Base-by-base conservation (phyloP, 1,140 invertebrate species). In the Dermatophagoides farinae region DNA sequence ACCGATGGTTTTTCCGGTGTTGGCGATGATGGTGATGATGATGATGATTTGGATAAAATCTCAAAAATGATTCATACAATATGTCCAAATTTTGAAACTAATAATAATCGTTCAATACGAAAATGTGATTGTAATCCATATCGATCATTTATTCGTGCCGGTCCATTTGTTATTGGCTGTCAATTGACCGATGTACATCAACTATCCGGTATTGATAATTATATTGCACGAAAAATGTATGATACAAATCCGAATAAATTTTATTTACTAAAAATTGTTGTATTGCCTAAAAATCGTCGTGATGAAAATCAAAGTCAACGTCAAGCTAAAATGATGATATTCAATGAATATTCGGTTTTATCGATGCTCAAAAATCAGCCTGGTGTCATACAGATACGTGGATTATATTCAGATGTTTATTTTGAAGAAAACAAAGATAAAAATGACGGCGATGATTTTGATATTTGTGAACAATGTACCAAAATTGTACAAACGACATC, bases 241-340 rank as follows among this genome's bases (percentile, higher is more conserved):
- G 62, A 54, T 38, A 16, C 11, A 43, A 37, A 22, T 18, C 25
- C 43, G 12, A 40, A 47, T 46, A 37, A 22, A 38, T 58, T 41
- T 62, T 62, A 40, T 60, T 46, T 50, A 8, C 20, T 58, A n/a
- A 64, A 59, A 51, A 77, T 79, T 62, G 66, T 80, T 51, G 78
- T 76, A 5, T 53, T 79, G 46, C 57, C 57, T 39, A 11, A 20
- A 20, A 4, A 23, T 12, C 71, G 74, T 65, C 70, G 80, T 14
- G 72, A 77, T 59, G 82, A 85, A 71, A 80, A 77, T 0, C 80
- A 84, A 64, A 83, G 86, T 73, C 83, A 86, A 66, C 72, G 77
- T 46, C 84, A 86, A 71, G 84, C 84, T 6, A 86, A 86, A 73
- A 84, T 86, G 80, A 69, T 88, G 14, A 67, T 87, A 9, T 82